Evolutionary conservation across 1,140 invertebrate species (phyloP).

Genomic region (Diuraphis noxia): DNA sequence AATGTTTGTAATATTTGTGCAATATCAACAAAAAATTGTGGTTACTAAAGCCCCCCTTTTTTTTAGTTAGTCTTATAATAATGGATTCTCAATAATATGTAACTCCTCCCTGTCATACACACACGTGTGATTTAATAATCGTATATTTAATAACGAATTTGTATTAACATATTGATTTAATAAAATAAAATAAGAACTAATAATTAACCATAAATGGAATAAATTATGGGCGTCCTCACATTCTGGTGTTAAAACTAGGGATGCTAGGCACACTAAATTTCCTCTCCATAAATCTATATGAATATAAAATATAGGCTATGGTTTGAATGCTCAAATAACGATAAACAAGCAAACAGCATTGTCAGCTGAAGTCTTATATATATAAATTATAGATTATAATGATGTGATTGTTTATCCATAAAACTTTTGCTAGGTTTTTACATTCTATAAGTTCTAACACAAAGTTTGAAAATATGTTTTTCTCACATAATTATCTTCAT

Average conservation of each 20-base stretch:
- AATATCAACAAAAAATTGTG: too few species aligned
- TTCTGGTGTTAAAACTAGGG: neutral
- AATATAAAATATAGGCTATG: neutral
- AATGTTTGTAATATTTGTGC: too few species aligned
- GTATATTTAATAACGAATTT: too few species aligned
- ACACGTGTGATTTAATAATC: too few species aligned
- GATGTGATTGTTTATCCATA: neutral
- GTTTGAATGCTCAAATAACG: neutral
- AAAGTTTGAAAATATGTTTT: neutral
- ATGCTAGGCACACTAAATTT: neutral
- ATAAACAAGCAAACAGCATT: neutral
- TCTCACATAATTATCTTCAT: neutral
- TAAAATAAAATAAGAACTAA: too few species aligned
- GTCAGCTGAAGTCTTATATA: neutral
- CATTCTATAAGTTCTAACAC: neutral
- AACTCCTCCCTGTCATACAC: too few species aligned
- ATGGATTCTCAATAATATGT: too few species aligned
- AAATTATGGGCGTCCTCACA: too few species aligned
- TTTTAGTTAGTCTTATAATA: too few species aligned
- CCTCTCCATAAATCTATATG: neutral
- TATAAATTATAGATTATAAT: neutral
- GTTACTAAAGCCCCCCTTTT: too few species aligned
- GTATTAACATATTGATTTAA: too few species aligned
- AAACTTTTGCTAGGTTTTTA: neutral
- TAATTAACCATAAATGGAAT: too few species aligned